Evolutionary conservation across 1,140 invertebrate species (phyloP), one percentile per base, ranked within the genome.

Genomic region (Pseudomyrmex gracilis): DNA sequence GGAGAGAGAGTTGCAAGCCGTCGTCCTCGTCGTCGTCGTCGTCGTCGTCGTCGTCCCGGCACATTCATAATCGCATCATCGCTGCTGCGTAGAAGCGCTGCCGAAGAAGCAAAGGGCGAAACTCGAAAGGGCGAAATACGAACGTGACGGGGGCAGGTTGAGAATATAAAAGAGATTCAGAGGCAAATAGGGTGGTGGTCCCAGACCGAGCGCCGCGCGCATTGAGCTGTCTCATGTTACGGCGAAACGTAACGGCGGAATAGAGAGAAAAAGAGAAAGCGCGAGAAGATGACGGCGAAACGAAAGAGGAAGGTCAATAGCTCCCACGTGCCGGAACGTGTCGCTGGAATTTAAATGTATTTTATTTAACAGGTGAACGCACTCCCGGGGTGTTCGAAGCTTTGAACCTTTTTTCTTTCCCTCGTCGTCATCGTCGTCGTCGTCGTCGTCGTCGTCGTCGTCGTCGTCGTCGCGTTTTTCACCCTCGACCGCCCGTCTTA

Each of bases 331-430:
- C 77, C 61, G 77, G 67, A 68, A 78, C 80, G 84, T 83, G 86
- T 60, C 87, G 71, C 66, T 71, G 61, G 85, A 83, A 87, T 89
- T 88, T 90, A 90, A 90, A 86, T 86, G 80, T 89, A 90, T 90
- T 90, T 90, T 90, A 90, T 90, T 90, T 87, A 88, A 88, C 88
- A 88, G 85, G 86, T 78, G 85, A 85, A 82, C 78, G 83, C 74
- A 68, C 74, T 12, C 34, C 34, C 20, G 53, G 70, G 61, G 22
- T 74, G 82, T 78, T 66, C 85, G 82, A 49, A 76, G 77, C 88
- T 88, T 88, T 78, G 87, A 87, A 64, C 60, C 83, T 67, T 87
- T 87, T 45, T 66, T 70, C 68, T 34, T 34, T 34, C 34, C 63
- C 78, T 68, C 76, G 73, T 58, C 58, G 63, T 51, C 24, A 34